These are phyloP conservation scores for Paragorgia papillata DNA, from an alignment of 92 coral and sea anemone species.

Conservation along the genomic window DNA sequence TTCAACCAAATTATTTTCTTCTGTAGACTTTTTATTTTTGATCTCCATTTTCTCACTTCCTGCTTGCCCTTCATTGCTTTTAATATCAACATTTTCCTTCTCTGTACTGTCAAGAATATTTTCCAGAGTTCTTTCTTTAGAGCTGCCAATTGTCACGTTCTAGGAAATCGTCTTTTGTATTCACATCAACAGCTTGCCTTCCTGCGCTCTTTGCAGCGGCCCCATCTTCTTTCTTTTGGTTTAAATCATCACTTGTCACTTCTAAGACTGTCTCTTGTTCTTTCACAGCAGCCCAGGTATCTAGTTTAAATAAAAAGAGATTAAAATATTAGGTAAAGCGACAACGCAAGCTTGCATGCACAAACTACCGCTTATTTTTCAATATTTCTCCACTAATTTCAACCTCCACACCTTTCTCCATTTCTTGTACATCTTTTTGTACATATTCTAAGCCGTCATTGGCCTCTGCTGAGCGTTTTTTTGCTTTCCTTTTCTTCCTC, in stretches of 20 bases:
- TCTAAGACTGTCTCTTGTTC: background rate
- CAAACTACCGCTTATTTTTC: background rate
- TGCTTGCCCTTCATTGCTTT: background rate
- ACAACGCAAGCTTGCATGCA: conserved; percentile 19
- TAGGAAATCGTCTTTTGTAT: background rate
- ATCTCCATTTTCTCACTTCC: background rate
- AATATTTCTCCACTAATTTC: background rate
- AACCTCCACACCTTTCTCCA: conserved; percentile 5
- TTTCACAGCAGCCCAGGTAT: background rate
- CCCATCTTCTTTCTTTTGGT: background rate
- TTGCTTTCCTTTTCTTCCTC: conserved; percentile 79
- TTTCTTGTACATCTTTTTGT: conserved; percentile 15
- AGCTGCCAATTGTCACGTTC: too few species aligned
- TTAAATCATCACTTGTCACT: background rate
- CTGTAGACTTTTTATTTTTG: background rate
- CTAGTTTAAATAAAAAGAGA: background rate
- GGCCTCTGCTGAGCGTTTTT: conserved; percentile 41
- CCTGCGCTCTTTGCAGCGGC: background rate
- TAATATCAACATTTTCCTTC: background rate
- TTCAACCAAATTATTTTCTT: background rate
- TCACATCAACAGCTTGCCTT: background rate
- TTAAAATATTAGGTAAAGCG: background rate
- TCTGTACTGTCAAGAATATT: background rate
- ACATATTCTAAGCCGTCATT: conserved; percentile 10
- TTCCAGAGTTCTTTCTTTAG: background rate